These are phyloP conservation scores for Hydrozoanthus gracilis DNA, from an alignment of 92 coral and sea anemone species.

Conservation along the genomic window DNA sequence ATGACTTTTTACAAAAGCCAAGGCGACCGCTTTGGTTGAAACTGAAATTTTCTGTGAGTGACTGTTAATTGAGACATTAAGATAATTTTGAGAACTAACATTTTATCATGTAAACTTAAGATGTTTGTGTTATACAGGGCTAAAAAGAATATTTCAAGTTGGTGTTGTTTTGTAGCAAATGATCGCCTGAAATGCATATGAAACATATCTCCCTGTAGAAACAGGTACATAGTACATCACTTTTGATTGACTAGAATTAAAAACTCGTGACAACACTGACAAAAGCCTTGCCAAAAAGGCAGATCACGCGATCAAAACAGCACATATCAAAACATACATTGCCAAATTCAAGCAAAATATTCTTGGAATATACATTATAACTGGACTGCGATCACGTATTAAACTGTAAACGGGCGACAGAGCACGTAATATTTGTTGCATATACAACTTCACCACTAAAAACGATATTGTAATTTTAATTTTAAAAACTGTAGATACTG, in stretches of 20 bases:
- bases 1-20: constrained; percentile 3
- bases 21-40: not conserved
- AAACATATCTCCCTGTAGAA: constrained; percentile 4
- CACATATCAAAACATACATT: not conserved
- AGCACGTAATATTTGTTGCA: constrained; percentile 4
- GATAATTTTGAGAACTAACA: not conserved
- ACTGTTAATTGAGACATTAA: constrained; percentile 1
- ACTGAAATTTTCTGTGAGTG: constrained; percentile 4
- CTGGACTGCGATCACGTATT: constrained; percentile 6
- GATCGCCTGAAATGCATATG: constrained; percentile 6
- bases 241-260: constrained; percentile 1
- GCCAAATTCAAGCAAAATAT: not conserved
- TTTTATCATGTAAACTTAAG: not conserved
- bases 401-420: constrained; percentile 6
- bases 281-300: constrained; percentile 6
- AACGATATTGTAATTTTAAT: constrained; percentile 1
- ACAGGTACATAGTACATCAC: constrained; percentile 5
- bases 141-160: not conserved
- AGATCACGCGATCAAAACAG: constrained; percentile 4
- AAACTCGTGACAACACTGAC: constrained; percentile 6
- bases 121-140: not conserved
- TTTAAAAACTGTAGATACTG: constrained; percentile 2
- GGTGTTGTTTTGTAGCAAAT: constrained; percentile 4
- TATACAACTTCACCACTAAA: constrained; percentile 3
- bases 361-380: constrained; percentile 1